Conservation (phyloP, 2,888 invertebrate genomes). For the Megastigmus dorsalis region DNA sequence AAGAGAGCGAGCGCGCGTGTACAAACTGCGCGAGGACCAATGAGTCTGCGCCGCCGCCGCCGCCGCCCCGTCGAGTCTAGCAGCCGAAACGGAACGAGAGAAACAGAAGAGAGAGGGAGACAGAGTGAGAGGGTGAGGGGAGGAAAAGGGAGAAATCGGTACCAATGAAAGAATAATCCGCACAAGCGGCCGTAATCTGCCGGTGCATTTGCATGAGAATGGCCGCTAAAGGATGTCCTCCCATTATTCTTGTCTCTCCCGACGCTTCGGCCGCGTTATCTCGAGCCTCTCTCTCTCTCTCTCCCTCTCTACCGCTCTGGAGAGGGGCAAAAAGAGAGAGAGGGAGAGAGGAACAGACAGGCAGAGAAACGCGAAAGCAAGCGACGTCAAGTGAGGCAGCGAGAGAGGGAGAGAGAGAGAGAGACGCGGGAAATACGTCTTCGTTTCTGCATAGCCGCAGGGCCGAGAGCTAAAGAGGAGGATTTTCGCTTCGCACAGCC, state of each 20-base stretch:
- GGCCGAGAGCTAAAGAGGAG: too few species aligned
- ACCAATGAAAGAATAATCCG: conserved; percentile 67
- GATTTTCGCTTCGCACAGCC: neutral
- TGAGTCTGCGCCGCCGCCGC: too few species aligned
- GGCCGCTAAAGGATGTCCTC: conserved; percentile 68
- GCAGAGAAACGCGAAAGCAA: conserved; percentile 58
- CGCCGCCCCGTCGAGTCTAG: too few species aligned
- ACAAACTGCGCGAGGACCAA: neutral
- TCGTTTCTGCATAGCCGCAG: conserved; percentile 3
- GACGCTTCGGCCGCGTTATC: conserved; percentile 56
- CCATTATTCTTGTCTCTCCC: conserved; percentile 69
- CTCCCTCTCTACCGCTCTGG: too few species aligned
- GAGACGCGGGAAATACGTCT: conserved; percentile 33
- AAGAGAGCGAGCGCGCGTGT: neutral
- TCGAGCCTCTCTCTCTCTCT: too few species aligned
- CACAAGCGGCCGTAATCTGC: conserved; percentile 68
- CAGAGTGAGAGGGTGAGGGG: neutral
- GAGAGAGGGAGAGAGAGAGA: too few species aligned
- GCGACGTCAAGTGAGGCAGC: conserved; percentile 54
- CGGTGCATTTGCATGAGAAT: conserved; percentile 70
- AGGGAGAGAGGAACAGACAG: too few species aligned
- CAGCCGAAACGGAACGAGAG: neutral
- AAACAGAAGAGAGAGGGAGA: neutral
- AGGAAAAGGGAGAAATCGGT: conserved; percentile 57
- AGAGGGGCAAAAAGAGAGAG: too few species aligned